Conservation (phyloP, 2,888 invertebrate genomes). For the Ischnus inquisitorius region DNA sequence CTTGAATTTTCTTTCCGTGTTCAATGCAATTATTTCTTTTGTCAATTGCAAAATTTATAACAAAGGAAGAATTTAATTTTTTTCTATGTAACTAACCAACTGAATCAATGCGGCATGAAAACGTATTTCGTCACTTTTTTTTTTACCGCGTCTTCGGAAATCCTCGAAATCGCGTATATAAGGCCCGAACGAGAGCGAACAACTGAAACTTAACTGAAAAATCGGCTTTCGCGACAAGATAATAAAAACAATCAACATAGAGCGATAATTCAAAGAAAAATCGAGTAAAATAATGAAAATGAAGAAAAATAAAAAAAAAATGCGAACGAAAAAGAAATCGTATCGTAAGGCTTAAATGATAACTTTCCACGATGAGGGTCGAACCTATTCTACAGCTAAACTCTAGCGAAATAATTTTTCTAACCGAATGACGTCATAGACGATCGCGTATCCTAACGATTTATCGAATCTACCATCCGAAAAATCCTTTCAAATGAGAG, state of each 20-base stretch:
- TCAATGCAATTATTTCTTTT: neutral
- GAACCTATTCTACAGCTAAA: constrained; percentile 59
- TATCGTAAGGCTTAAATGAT: constrained; percentile 62
- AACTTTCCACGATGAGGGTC: constrained; percentile 69
- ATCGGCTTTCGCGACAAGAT: constrained; percentile 29
- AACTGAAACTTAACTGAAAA: constrained; percentile 64
- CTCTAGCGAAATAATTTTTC: constrained; percentile 49
- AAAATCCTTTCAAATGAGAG: constrained; percentile 36
- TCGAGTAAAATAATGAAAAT: neutral
- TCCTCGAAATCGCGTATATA: too few species aligned
- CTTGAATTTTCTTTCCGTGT: neutral
- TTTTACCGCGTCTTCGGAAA: too few species aligned
- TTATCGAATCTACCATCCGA: constrained; percentile 43
- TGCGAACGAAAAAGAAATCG: constrained; percentile 25
- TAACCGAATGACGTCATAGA: constrained; percentile 44
- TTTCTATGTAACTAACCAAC: too few species aligned
- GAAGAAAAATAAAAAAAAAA: constrained; percentile 14
- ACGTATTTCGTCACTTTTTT: too few species aligned
- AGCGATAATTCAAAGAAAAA: neutral
- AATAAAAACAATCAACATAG: constrained; percentile 36
- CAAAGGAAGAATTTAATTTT: too few species aligned
- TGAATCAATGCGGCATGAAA: too few species aligned
- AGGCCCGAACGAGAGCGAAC: constrained; percentile 44
- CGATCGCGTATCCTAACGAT: constrained; percentile 46
- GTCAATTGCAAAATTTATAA: constrained; percentile 23